A percentile compares a stretch with the other conserved stretches of the same genome.
Conservation (phyloP, 2,113 vertebrate species). For the Cololabis saira region DNA sequence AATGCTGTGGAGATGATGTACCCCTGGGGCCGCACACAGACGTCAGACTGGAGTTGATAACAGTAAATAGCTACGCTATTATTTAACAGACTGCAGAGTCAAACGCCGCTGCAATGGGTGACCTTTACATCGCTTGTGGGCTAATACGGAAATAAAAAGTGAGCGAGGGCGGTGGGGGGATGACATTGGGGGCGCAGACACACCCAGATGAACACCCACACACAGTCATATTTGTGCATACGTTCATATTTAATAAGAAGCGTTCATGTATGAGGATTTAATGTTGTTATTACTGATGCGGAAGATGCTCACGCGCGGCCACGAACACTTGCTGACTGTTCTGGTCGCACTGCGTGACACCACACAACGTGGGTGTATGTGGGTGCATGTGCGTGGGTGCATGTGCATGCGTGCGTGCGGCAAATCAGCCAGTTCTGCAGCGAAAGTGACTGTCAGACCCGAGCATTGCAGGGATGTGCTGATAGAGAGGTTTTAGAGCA, state of each 20-base stretch:
- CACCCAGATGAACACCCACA: slow-evolving; percentile 15
- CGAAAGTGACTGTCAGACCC: slow-evolving; percentile 69
- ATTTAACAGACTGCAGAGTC: slow-evolving; percentile 69
- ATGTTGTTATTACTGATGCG: slow-evolving; percentile 54
- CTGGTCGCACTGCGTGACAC: slow-evolving; percentile 31
- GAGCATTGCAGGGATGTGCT: slow-evolving; percentile 75
- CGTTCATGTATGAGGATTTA: slow-evolving; percentile 35
- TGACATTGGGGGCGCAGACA: slow-evolving; percentile 29
- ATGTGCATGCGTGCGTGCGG: slow-evolving; percentile 37
- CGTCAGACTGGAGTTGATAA: slow-evolving; percentile 46
- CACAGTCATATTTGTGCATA: slow-evolving; percentile 9
- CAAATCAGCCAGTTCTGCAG: slow-evolving; percentile 69
- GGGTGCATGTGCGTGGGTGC: slow-evolving; percentile 29
- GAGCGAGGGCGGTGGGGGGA: slow-evolving; percentile 28
- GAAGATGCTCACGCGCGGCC: slow-evolving; percentile 31
- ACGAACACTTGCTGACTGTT: slow-evolving; percentile 33
- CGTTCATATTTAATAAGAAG: slow-evolving; percentile 39
- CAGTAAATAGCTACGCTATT: slow-evolving; percentile 65
- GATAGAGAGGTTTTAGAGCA: slow-evolving; percentile 78
- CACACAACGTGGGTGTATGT: slow-evolving; percentile 15
- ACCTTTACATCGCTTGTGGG: slow-evolving; percentile 72
- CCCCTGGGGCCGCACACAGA: slow-evolving; percentile 46
- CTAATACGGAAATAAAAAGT: slow-evolving; percentile 59
- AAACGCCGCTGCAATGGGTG: slow-evolving; percentile 56
- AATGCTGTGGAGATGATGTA: slow-evolving; percentile 49